A percentile compares a stretch with the other conserved stretches of the same genome.
Evolutionary conservation across 2,888 invertebrate species (phyloP).

Genomic region (Microchrysa polita): DNA sequence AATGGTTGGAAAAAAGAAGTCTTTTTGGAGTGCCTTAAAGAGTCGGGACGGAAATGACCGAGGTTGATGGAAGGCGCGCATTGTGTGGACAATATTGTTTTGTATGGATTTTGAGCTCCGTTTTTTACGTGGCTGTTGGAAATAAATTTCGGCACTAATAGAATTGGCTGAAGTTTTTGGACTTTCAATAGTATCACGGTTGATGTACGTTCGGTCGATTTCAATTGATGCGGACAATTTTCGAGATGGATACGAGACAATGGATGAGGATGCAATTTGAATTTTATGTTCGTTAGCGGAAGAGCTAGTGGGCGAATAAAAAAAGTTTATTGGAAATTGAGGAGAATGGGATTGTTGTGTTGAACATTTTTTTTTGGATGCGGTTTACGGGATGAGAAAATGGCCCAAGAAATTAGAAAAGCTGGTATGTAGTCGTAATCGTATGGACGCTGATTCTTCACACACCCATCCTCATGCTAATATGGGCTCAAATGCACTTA

Average conservation of each 20-base stretch:
- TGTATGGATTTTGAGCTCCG: not conserved
- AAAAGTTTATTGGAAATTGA: no score
- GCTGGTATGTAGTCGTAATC: no score
- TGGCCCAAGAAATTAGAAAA: no score
- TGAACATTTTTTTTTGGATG: no score
- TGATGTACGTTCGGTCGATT: slow-evolving; percentile 4
- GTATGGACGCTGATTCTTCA: no score
- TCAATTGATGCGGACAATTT: slow-evolving; percentile 1
- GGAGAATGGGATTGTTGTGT: no score
- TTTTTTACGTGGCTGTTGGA: not conserved
- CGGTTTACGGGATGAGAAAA: no score
- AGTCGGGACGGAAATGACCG: slow-evolving; percentile 2
- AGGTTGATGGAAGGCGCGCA: not conserved
- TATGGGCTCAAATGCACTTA: no score
- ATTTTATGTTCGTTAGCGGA: not conserved
- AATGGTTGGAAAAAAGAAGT: slow-evolving; percentile 30
- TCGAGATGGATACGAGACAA: not conserved
- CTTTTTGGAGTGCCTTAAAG: slow-evolving; percentile 2
- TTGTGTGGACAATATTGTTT: slow-evolving; percentile 23
- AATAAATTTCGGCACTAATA: slow-evolving; percentile 2
- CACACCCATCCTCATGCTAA: no score
- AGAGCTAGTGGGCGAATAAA: no score
- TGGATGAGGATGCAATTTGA: not conserved
- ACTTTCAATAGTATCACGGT: slow-evolving; percentile 6
- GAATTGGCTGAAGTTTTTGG: slow-evolving; percentile 1